Percentiles rank a stretch among this genome's conserved stretches.
Conservation (phyloP, 2,888 invertebrate genomes). For the Dasypogon diadema region DNA sequence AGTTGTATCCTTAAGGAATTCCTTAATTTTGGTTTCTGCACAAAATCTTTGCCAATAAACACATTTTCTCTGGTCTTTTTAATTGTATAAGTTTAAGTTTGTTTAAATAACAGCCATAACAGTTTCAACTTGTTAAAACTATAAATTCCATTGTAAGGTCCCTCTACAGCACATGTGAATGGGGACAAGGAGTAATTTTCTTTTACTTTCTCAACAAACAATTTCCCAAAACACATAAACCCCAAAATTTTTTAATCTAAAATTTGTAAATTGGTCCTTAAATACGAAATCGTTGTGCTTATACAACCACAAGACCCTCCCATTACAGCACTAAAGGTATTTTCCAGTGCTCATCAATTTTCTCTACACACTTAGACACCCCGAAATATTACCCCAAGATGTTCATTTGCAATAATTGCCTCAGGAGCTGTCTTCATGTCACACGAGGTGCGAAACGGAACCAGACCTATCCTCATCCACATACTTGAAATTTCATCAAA, state of each 20-base stretch:
- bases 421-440: neutral
- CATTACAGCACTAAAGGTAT: conserved; percentile 34
- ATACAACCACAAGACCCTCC: conserved; percentile 23
- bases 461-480: conserved; percentile 11
- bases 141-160: no score
- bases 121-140: no score
- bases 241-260: conserved; percentile 30
- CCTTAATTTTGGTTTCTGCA: no score
- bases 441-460: conserved; percentile 29
- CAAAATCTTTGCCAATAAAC: no score
- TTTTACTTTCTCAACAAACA: neutral
- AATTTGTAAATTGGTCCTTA: conserved; percentile 37
- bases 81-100: no score
- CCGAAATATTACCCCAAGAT: conserved; percentile 37
- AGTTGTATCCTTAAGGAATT: no score
- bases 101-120: no score
- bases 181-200: neutral
- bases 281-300: conserved; percentile 16
- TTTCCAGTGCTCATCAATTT: conserved; percentile 32
- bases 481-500: conserved; percentile 48
- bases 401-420: conserved; percentile 50
- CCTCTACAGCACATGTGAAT: neutral
- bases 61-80: no score
- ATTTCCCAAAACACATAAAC: neutral
- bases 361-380: neutral